Conservation (phyloP, 2,113 vertebrate genomes). For the Paracanthobrama guichenoti region DNA sequence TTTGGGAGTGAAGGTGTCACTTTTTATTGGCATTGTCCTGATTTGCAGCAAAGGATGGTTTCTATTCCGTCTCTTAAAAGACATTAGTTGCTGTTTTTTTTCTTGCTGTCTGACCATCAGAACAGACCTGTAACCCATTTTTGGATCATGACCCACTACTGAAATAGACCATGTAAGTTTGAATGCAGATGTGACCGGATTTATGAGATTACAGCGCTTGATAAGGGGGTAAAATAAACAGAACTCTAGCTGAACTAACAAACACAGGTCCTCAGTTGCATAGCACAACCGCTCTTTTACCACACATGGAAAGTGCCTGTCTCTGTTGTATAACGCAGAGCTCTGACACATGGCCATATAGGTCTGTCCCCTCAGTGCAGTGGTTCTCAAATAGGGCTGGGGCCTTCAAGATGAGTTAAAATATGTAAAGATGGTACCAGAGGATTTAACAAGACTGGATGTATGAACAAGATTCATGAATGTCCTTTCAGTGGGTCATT, state of each 20-base stretch:
- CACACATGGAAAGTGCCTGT: background rate
- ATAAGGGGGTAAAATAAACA: background rate
- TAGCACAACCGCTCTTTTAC: background rate
- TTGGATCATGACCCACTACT: background rate
- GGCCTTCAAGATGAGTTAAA: too few species aligned
- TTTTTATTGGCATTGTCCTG: too few species aligned
- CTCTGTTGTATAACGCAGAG: background rate
- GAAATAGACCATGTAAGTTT: background rate
- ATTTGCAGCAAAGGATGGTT: too few species aligned
- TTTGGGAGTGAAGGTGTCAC: too few species aligned
- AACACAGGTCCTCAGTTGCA: background rate
- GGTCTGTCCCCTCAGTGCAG: background rate
- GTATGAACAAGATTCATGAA: too few species aligned
- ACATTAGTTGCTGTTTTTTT: too few species aligned
- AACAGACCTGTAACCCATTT: background rate
- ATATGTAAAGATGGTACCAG: too few species aligned
- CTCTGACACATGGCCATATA: background rate
- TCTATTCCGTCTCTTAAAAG: too few species aligned
- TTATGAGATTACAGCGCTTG: background rate
- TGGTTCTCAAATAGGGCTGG: too few species aligned
- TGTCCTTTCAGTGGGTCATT: too few species aligned
- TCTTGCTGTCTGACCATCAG: background rate
- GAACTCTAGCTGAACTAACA: background rate
- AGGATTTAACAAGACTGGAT: too few species aligned
- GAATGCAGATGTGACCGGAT: background rate